Base-by-base conservation (phyloP, 2,797 vertebrate genomes). In the Thalassophryne amazonica region DNA sequence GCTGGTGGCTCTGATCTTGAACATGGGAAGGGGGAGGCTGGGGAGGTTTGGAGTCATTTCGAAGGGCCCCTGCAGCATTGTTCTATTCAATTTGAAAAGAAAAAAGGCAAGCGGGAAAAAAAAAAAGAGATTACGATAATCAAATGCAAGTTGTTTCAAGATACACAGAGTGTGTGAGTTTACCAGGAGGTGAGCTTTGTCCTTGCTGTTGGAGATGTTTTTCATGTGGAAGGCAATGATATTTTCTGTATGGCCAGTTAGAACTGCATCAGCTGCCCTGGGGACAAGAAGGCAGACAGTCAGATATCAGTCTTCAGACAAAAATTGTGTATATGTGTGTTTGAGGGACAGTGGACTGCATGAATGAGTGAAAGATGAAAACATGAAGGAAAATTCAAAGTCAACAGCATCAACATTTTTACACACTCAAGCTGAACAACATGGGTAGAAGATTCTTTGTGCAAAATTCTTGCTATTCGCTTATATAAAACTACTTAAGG, bases 141-240 rank as follows among this genome's bases (percentile, higher is more conserved):
- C 2, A 29, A 7, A 11, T 20, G 14, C 4, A n/a, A 38, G 6
- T 46, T 31, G 3, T 8, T 17, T 7, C 30, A 28, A 8, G 13
- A 28, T 29, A 3, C 21, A 47, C 34, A 11, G 19, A 7, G 16
- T 28, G 18, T 54, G 24, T 35, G 22, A 56, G 7, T 63, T 80
- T 94, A 99, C 96, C 95, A 94, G 84, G 33, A 92, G 92, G 87
- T 94, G 92, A 87, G 93, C 93, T 87, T 96, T 94, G 79, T 98
- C 87, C 88, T 98, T 98, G 92, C 89, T 92, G 86, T 93, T 97
- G 61, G 96, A 98, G 90, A 97, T 94, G 90, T 97, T 98, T 90
- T 98, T 97, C 89, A 97, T 94, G 76, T 99, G 97, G 90, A 98
- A 99, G 86, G 92, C 90, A 77, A 99, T 95, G 0, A 99, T 98